Base-by-base conservation (phyloP, 2,113 vertebrate species). In the Chinchilla lanigera region DNA sequence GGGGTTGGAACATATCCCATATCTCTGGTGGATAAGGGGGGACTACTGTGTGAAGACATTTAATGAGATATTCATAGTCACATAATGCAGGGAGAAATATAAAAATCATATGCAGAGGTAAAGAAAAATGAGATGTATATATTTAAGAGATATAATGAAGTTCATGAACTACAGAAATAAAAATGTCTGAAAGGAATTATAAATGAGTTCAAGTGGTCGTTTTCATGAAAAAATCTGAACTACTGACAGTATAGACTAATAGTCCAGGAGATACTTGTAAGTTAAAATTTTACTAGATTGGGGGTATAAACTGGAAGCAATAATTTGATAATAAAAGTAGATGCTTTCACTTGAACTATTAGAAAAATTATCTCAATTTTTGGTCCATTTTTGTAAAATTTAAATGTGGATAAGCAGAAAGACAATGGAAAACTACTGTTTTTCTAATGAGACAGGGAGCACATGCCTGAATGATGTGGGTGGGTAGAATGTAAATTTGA, bases 131-230 rank as follows among this genome's bases (percentile, higher is more conserved):
- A 95, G 33, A 83, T 90, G 14, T 44, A 38, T 19, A 73, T n/a
- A 97, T 80, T 97, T 94, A 83, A 92, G 65, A 90, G 2, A 19
- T 58, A 0, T 86, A 88, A 91, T 93, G 16, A 93, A 77, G n/a
- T 77, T 94, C 22, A n/a, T 77, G 50, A 58, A 63, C 20, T 89
- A 69, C 86, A 94, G 38, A 67, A 35, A 78, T 58, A 81, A 90
- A 56, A 58, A 75, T 58, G 94, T 12, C 7, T 81, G 44, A 67
- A 96, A 33, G 33, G 26, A 95, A 87, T 60, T 92, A 50, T 47
- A 24, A 95, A 86, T 94, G 30, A 90, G 30, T 93, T 87, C 26
- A 93, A 86, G 47, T 56, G 33, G 60, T 16, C 30, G 52, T n/a
- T 89, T 38, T 77, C 14, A 80, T 28, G 22, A 24, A 77, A 94